These are phyloP conservation scores for Conus betulinus DNA, from an alignment of 1,140 invertebrate species.

Conservation along the genomic window DNA sequence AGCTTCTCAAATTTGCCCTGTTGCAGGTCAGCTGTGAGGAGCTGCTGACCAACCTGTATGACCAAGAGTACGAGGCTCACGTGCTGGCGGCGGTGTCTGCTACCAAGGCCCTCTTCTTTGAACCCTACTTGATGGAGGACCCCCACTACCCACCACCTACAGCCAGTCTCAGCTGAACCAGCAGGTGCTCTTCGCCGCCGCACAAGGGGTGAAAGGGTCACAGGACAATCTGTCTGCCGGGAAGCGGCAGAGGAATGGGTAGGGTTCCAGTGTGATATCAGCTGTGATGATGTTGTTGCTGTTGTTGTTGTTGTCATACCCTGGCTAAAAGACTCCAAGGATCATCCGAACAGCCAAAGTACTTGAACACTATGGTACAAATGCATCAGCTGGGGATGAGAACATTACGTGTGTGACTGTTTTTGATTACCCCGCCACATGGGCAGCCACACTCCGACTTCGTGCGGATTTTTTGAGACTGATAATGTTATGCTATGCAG, in stretches of 20 bases:
- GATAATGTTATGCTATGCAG: too few relatives aligned
- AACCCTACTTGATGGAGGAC: slow-evolving; percentile 55
- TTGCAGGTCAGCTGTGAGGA: slow-evolving; percentile 41
- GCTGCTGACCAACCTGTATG: slow-evolving; percentile 47
- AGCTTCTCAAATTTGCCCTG: neutral
- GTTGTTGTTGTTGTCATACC: too few relatives aligned
- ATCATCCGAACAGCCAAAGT: too few relatives aligned
- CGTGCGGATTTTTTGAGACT: too few relatives aligned
- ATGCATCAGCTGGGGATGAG: too few relatives aligned
- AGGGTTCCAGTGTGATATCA: neutral
- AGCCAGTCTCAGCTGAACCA: neutral
- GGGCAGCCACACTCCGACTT: too few relatives aligned
- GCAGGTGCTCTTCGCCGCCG: neutral
- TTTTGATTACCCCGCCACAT: too few relatives aligned
- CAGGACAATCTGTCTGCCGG: neutral
- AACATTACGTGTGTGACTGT: too few relatives aligned
- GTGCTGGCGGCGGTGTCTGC: slow-evolving; percentile 61
- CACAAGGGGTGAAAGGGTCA: neutral
- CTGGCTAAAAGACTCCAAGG: too few relatives aligned
- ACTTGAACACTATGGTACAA: too few relatives aligned
- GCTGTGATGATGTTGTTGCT: neutral
- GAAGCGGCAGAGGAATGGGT: neutral
- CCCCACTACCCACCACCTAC: slow-evolving; percentile 55
- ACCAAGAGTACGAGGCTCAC: slow-evolving; percentile 57
- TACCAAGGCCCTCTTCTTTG: slow-evolving; percentile 59